Percentiles rank a stretch among this genome's conserved stretches.
phyloP scores from a whole-genome alignment of 1,140 invertebrate species.

The Orchesella cincta region DNA sequence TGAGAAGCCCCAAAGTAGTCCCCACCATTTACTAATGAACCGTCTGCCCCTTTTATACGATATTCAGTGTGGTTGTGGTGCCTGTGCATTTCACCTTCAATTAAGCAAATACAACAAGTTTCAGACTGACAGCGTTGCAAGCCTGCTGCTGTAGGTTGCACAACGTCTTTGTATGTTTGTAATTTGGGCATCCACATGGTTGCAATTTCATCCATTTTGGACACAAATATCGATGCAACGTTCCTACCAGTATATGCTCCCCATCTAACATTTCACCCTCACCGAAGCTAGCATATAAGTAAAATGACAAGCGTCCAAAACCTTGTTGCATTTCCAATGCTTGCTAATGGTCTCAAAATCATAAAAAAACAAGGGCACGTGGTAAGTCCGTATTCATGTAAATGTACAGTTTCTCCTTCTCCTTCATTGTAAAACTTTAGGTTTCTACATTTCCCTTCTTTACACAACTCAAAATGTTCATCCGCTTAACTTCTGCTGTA shows the following conservation, averaged over 20 bases:
- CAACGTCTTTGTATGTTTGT: background rate
- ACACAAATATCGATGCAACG: background rate
- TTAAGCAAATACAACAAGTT: background rate
- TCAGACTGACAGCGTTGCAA: background rate
- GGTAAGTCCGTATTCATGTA: too few relatives aligned
- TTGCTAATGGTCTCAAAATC: background rate
- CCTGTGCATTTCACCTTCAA: background rate
- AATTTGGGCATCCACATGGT: background rate
- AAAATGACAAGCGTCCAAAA: background rate
- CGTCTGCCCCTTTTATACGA: background rate
- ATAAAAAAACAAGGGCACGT: too few relatives aligned
- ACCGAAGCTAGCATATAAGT: background rate
- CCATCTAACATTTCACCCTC: background rate
- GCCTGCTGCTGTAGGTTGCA: background rate
- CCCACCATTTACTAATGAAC: background rate
- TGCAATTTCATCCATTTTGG: background rate
- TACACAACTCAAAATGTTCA: too few relatives aligned
- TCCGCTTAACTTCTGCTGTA: too few relatives aligned
- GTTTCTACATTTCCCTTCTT: too few relatives aligned
- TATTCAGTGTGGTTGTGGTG: background rate
- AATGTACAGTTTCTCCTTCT: too few relatives aligned
- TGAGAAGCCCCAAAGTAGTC: too few relatives aligned
- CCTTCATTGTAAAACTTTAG: too few relatives aligned
- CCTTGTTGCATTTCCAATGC: background rate
- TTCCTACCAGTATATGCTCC: background rate